Evolutionary conservation across 1,140 invertebrate species (phyloP), one percentile per base, ranked within the genome.

Genomic region (Calephelis nemesis): DNA sequence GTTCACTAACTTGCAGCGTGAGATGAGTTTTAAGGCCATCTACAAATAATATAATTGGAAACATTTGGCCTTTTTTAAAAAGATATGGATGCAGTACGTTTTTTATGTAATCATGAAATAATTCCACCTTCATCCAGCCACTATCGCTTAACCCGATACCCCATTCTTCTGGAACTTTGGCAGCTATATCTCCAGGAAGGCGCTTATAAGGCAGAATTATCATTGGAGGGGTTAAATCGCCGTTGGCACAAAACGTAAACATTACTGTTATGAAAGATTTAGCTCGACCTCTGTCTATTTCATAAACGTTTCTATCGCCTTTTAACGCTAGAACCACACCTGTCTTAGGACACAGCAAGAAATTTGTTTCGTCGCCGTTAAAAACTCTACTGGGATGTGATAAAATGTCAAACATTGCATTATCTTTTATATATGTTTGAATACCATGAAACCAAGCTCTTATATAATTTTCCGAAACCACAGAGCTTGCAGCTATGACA

Each of bases 281-380:
- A 30, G 30, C 30, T 4, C 3, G 30, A 30, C 30, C 30, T 30
- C 30, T 4, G 30, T 30, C 30, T 30, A 30, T 30, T 30, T 30
- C 4, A 30, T 30, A 30, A 30, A 30, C 30, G 30, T 30, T 2
- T 30, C 30, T 30, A 30, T 30, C 30, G 3, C 30, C 30, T 30
- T 30, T 30, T 30, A 30, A 30, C 30, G 30, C 4, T 30, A 30
- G 30, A 30, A 30, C 30, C 30, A 30, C 30, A 30, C 30, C 4
- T 30, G 30, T 30, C 30, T 30, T 30, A 30, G 30, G 30, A 30
- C 74, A 77, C n/a, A 88, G 52, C n/a, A 76, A 65, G 66, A 91
- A 81, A 66, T 74, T 76, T 48, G 82, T 85, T 71, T 92, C 87
- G 68, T 90, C 82, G 7, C 77, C 74, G 70, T 91, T 90, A 52